Base-by-base conservation (phyloP, 2,113 vertebrate species). In the Antennarius striatus region DNA sequence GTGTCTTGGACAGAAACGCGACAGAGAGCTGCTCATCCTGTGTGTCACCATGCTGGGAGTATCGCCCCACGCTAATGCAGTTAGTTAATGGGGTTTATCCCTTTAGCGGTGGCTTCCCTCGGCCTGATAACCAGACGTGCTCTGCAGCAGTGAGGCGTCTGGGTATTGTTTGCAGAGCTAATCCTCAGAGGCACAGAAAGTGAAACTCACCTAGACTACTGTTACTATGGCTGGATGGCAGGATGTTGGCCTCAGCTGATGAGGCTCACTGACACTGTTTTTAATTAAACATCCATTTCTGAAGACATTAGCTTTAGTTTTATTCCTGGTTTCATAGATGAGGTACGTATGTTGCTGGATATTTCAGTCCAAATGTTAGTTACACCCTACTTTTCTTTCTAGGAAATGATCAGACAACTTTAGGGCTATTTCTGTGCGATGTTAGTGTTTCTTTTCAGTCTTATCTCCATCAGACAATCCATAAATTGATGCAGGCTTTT, bases 201-300 rank as follows among this genome's bases (percentile, higher is more conserved):
- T 75, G 81, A 88, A 77, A 74, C 80, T 87, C 85, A 78, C 85
- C 85, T 88, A 86, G 86, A 72, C 84, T 30, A 79, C 84, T 29
- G 86, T 85, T 63, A 62, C 86, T 78, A 78, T 67, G 71, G 71
- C 57, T 63, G 39, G 75, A 53, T 65, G 50, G 61, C 71, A 56
- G 57, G 39, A 50, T 64, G 22, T 22, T 22, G 63, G 29, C 64
- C 42, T 75, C 43, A 58, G 64, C 60, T 42, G 63, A 16, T 28
- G 47, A 68, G 32, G 30, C 50, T 63, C 63, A 32, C 29, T 66
- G 65, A 72, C 60, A 45, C 15, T 36, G 57, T 68, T 80, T 80
- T 36, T 36, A 36, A 36, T 36, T 5, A 3, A 36, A 5, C 32
- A 36, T 22, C 22, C 22, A 22, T 22, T 22, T 22, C 22, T 22